A percentile compares a stretch with the other conserved stretches of the same genome.
phyloP scores from a whole-genome alignment of 2,888 invertebrate genomes.

The Belgica antarctica region DNA sequence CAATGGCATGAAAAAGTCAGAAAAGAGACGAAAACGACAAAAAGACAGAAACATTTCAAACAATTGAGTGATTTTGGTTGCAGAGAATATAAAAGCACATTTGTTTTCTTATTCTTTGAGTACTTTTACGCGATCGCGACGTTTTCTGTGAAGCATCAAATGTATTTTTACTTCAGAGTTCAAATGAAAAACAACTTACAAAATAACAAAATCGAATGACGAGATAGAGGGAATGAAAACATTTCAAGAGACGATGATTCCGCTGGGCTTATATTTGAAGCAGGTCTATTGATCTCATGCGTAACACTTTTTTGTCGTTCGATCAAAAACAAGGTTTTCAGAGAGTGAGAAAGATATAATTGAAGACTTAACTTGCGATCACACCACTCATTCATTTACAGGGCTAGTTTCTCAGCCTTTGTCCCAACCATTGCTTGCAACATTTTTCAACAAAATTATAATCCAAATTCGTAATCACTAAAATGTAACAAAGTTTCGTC shows the following conservation, averaged over 20 bases:
- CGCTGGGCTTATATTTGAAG: no score
- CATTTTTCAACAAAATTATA: no score
- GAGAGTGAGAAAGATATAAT: no score
- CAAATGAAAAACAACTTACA: slow-evolving; percentile 9
- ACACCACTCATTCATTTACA: no score
- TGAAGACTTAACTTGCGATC: background rate
- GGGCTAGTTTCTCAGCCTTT: no score
- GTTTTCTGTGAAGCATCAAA: slow-evolving; percentile 23
- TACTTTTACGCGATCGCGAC: slow-evolving; percentile 25
- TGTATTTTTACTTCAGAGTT: slow-evolving; percentile 3
- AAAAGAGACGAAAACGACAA: background rate
- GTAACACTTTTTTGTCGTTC: no score
- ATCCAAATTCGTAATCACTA: slow-evolving; percentile 29
- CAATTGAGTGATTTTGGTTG: slow-evolving; percentile 12
- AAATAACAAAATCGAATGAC: no score
- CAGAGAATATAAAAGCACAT: no score
- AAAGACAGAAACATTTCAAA: background rate
- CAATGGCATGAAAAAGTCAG: background rate
- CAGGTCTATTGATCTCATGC: no score
- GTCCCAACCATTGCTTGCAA: no score
- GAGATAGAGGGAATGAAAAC: no score
- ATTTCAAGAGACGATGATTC: no score
- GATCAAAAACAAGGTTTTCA: background rate
- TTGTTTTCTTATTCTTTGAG: slow-evolving; percentile 27
- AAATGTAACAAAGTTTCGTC: slow-evolving; percentile 33